phyloP scores from a whole-genome alignment of 1,140 invertebrate species.

The Alviniconcha marisindica region DNA sequence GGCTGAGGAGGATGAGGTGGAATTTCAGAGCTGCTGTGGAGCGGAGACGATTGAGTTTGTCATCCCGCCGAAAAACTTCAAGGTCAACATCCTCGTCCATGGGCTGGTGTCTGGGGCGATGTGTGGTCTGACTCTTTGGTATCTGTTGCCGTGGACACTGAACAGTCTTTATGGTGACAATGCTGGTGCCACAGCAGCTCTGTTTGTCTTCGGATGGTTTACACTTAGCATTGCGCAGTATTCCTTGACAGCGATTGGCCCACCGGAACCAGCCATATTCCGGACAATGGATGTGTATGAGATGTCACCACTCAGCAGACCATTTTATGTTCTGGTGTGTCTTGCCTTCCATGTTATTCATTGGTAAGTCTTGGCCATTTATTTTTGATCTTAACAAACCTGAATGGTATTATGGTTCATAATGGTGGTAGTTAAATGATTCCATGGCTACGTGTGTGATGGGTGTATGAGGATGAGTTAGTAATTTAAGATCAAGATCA shows the following conservation, averaged over 20 bases:
- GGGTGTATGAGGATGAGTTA: too few relatives aligned
- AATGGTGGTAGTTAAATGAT: too few relatives aligned
- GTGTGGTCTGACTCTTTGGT: constrained; percentile 68
- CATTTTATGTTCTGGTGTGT: constrained; percentile 71
- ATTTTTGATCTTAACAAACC: too few relatives aligned
- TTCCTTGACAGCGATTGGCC: constrained; percentile 70
- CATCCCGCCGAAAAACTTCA: constrained; percentile 71
- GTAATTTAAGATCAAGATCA: too few relatives aligned
- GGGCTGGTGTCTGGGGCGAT: constrained; percentile 68
- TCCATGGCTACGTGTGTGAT: too few relatives aligned
- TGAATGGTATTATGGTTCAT: too few relatives aligned
- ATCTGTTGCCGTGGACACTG: constrained; percentile 67
- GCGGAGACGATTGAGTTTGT: constrained; percentile 71
- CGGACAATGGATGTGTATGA: constrained; percentile 73
- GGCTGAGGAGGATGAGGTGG: constrained; percentile 72
- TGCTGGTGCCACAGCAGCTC: constrained; percentile 63
- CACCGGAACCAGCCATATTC: constrained; percentile 75
- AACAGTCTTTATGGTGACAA: constrained; percentile 62
- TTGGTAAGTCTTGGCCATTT: constrained; percentile 55
- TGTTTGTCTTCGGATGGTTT: constrained; percentile 74
- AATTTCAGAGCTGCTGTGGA: constrained; percentile 72
- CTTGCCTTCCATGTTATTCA: constrained; percentile 63
- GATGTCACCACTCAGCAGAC: constrained; percentile 69
- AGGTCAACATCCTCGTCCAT: constrained; percentile 71
- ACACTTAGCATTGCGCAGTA: constrained; percentile 73